Evolutionary conservation across 2,888 invertebrate genomes (phyloP), one percentile per base, ranked within the genome.

Genomic region (Xylophagus ater): DNA sequence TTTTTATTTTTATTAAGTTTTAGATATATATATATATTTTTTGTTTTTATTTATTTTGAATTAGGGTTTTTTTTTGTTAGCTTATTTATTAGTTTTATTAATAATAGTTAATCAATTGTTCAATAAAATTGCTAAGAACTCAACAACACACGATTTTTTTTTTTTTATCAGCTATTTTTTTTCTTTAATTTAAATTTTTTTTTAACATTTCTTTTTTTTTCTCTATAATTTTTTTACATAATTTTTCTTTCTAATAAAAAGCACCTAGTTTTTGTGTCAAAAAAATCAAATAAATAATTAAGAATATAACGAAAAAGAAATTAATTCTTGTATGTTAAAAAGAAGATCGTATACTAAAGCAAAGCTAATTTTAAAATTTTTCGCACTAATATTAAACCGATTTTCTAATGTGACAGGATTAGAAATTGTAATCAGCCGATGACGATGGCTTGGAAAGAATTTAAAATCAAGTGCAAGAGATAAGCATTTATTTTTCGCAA

Each of bases 101-200:
- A n/a, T n/a, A n/a, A n/a, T n/a, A n/a, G n/a, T n/a, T n/a, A n/a
- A n/a, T n/a, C n/a, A n/a, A 4, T 9, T 20, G 19, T 12, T 38
- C 17, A 32, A 43, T 43, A 43, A 43, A 43, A 37, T 43, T 37
- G 30, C 30, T 43, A 33, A 37, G 37, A 40, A 43, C 29, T 40
- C 32, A 40, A 40, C 40, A 43, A 43, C 43, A 40, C 32, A 42
- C 26, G 23, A 21, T 32, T 23, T 14, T 38, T 34, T 37, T 34
- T 21, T 19, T 20, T 19, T 33, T 21, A n/a, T 20, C 12, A 4
- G 10, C 5, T 33, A 23, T 10, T 35, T 12, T 13, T 34, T 25
- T 15, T 35, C 18, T 35, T 15, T 5, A 20, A 28, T 29, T 10
- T 5, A 6, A 6, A 12, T 26, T 29, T 29, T 20, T 21, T 33